Conservation (phyloP, 2,797 vertebrate species). For the Pogoniulus pusillus region DNA sequence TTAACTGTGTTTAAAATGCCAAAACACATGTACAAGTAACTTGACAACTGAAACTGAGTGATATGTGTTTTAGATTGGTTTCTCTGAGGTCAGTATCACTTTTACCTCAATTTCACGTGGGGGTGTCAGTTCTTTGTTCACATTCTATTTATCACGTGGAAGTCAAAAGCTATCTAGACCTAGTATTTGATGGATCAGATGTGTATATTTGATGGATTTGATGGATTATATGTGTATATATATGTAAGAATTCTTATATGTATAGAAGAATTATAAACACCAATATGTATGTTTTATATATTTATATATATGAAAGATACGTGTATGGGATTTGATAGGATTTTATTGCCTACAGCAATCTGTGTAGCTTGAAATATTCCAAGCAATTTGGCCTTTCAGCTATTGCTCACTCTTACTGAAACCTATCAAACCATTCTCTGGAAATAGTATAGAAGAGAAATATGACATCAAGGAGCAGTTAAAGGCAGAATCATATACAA, state of each 20-base stretch:
- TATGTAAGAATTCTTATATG: not conserved
- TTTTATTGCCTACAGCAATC: not conserved
- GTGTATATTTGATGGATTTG: too few relatives aligned
- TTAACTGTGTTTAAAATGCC: not conserved
- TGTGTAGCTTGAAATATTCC: not conserved
- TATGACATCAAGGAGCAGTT: not conserved
- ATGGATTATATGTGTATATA: not conserved
- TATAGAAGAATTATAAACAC: not conserved
- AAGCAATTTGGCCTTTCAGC: not conserved
- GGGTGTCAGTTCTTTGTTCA: not conserved
- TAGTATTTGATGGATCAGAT: not conserved
- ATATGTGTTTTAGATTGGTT: not conserved
- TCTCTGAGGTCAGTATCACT: not conserved
- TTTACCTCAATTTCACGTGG: not conserved
- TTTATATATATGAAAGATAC: not conserved
- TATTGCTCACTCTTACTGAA: not conserved
- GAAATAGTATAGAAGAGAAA: not conserved
- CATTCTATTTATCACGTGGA: not conserved
- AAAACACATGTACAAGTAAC: not conserved
- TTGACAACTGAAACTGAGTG: not conserved
- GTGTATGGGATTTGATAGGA: not conserved
- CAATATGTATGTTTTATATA: fast-evolving
- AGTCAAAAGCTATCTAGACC: not conserved
- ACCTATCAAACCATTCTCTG: not conserved
- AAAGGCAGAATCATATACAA: not conserved